These are phyloP conservation scores for Heliconius sara DNA, from an alignment of 2,888 invertebrate genomes.

Conservation along the genomic window DNA sequence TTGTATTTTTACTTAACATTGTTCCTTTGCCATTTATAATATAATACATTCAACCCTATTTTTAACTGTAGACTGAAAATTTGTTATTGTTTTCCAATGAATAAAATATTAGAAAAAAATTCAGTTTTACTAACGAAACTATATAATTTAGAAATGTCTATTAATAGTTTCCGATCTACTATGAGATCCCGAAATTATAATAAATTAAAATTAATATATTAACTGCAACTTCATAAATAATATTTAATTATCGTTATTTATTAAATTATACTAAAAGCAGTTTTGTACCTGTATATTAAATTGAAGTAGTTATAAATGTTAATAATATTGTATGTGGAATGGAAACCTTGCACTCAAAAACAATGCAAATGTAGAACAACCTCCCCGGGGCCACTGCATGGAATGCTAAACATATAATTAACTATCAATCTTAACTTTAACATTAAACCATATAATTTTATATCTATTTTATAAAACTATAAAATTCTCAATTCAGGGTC, in stretches of 20 bases:
- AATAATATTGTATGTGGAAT: conserved; percentile 43
- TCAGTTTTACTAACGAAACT: conserved; percentile 36
- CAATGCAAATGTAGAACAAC: conserved; percentile 38
- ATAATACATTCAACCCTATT: not conserved
- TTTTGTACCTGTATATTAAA: not conserved
- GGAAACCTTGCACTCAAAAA: conserved; percentile 35
- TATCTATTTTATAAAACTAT: not conserved
- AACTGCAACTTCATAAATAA: not conserved
- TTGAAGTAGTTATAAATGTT: conserved; percentile 23
- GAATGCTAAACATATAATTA: conserved; percentile 31
- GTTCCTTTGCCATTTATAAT: not conserved
- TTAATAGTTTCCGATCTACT: not conserved
- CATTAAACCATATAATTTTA: not conserved
- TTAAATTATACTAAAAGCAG: not conserved
- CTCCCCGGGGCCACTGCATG: conserved; percentile 43
- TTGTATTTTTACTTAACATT: conserved; percentile 10
- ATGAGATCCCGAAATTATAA: not conserved
- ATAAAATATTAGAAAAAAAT: conserved; percentile 33
- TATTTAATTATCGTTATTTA: not conserved
- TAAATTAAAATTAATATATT: not conserved
- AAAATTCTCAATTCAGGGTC: not conserved
- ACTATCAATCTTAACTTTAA: conserved; percentile 4
- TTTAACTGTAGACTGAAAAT: not conserved
- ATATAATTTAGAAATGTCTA: not conserved
- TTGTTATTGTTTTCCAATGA: conserved; percentile 43